These are phyloP conservation scores for Hypocryptadius cinnamomeus DNA, from an alignment of 2,113 vertebrate genomes.

Conservation along the genomic window DNA sequence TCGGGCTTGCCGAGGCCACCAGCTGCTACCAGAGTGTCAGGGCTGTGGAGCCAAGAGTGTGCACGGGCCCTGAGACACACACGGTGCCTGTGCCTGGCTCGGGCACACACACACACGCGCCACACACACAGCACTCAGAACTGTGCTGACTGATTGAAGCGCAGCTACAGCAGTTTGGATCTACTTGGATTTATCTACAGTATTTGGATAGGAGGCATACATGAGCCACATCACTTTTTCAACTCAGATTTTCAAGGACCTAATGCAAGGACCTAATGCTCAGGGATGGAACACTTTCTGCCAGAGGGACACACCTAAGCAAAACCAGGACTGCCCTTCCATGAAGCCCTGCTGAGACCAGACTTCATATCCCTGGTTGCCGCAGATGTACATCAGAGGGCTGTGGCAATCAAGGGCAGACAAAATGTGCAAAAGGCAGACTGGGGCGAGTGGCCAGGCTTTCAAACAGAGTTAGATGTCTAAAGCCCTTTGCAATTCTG, in stretches of 20 bases:
- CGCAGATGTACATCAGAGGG: neutral
- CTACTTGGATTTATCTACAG: neutral
- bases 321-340: neutral
- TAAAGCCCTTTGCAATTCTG: neutral
- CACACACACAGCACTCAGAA: neutral
- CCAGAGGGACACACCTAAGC: neutral
- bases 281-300: neutral
- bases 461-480: neutral
- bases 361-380: neutral
- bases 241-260: neutral
- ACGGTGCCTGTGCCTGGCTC: neutral
- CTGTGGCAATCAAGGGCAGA: neutral
- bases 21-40: neutral
- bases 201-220: neutral
- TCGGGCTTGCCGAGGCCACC: accelerated
- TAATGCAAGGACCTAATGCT: neutral
- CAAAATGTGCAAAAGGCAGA: neutral
- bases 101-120: accelerated
- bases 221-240: neutral
- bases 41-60: neutral
- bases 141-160: neutral
- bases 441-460: neutral
- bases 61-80: neutral
- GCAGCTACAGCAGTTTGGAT: accelerated
- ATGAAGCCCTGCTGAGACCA: accelerated